Percentiles rank a stretch among this genome's conserved stretches.
phyloP scores from a whole-genome alignment of 2,113 vertebrate genomes.

The Monopterus albus region DNA sequence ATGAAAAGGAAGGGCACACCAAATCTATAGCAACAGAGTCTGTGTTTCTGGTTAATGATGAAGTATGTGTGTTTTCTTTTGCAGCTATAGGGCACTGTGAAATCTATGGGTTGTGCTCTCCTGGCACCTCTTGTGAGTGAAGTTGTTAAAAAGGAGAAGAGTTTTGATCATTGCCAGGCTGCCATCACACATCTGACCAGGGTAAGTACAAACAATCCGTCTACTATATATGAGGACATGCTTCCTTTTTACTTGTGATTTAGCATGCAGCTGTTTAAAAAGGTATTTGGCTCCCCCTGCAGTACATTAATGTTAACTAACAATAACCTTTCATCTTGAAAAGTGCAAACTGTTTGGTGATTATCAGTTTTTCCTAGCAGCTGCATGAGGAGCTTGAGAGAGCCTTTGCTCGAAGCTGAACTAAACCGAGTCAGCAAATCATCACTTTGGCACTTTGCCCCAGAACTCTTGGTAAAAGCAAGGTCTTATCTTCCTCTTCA shows the following conservation, averaged over 20 bases:
- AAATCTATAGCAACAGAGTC: not conserved
- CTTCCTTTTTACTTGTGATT: too few species aligned
- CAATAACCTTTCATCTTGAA: not conserved
- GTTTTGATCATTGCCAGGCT: slow-evolving; percentile 62
- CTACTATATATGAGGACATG: not conserved
- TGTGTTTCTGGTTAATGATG: not conserved
- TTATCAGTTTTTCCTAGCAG: slow-evolving; percentile 71
- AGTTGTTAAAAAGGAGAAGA: slow-evolving; percentile 46
- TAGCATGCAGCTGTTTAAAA: not conserved
- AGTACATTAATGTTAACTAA: slow-evolving; percentile 34
- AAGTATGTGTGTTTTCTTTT: slow-evolving; percentile 3
- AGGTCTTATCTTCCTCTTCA: not conserved
- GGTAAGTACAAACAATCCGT: slow-evolving; percentile 49
- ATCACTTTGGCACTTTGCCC: slow-evolving; percentile 86
- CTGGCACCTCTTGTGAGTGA: slow-evolving; percentile 84
- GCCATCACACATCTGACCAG: slow-evolving; percentile 70
- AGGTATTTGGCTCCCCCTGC: slow-evolving; percentile 58
- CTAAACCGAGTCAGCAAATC: slow-evolving; percentile 81
- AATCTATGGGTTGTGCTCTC: slow-evolving; percentile 90
- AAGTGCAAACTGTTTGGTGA: slow-evolving; percentile 73
- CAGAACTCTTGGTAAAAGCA: slow-evolving; percentile 87
- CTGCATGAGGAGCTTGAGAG: slow-evolving; percentile 91
- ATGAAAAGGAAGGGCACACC: not conserved
- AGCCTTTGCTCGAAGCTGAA: slow-evolving; percentile 88
- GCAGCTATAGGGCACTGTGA: slow-evolving; percentile 85